Evolutionary conservation across 2,113 vertebrate species (phyloP), one percentile per base, ranked within the genome.

Genomic region (Cyprinus carpio): DNA sequence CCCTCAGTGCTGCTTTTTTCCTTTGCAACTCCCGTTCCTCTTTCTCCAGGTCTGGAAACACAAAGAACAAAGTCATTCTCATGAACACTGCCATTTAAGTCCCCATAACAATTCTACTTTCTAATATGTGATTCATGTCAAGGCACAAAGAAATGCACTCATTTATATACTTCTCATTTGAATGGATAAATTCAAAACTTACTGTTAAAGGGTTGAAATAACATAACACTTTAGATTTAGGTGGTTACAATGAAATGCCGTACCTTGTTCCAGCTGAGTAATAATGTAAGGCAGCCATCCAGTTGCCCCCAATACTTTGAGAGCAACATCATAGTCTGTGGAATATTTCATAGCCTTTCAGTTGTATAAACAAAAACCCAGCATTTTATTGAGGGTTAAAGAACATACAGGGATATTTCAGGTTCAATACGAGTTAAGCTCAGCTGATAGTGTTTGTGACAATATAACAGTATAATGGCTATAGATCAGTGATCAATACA

Each of bases 261-360:
- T 67, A 95, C 94, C 94, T 91, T 91, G 82, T 20, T 92, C 84
- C 83, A 92, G 88, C 81, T 89, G 89, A 65, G 40, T 46, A 58
- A 94, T 86, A 4, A 94, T 83, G 37, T 69, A 69, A 6, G 46
- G 46, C 25, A 94, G 87, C 81, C 81, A 92, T 51, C 94, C 94
- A 75, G 93, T 93, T 27, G 90, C 90, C 60, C 16, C 49, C 71
- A 95, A 91, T 69, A 94, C 89, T 1, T 49, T 84, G 0, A 94
- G 81, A 2, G 94, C 90, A 1, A 84, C 25, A 27, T 90, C 84
- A 77, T 85, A 93, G 65, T 95, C 95, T 95, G 91, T 60, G 10
- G 27, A 67, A 49, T 37, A 60, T 23, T 16, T 76, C 27, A 46
- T 7, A 83, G 9, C 1, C 18, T 3, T 31, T 23, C 11, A 15